phyloP scores from a whole-genome alignment of 2,113 vertebrate genomes.

The Promerops cafer region DNA sequence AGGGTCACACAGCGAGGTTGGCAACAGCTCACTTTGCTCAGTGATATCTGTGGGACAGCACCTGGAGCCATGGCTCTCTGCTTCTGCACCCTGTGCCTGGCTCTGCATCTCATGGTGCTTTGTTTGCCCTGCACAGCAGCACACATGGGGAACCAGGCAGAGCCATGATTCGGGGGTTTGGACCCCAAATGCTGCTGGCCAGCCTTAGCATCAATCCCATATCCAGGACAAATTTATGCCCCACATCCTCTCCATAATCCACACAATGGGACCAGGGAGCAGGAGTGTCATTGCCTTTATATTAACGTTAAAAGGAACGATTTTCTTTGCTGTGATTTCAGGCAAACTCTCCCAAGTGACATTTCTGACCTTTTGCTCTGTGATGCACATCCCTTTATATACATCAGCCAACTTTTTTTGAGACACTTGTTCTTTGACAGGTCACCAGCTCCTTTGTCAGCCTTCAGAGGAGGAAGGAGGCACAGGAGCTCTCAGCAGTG shows the following conservation, averaged over 20 bases:
- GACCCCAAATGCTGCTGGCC: background rate
- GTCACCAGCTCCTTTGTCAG: background rate
- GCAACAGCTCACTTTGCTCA: background rate
- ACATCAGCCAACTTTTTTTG: background rate
- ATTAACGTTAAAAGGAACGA: background rate
- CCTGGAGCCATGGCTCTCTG: rapidly evolving
- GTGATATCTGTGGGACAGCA: rapidly evolving
- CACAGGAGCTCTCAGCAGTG: rapidly evolving
- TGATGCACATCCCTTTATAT: background rate
- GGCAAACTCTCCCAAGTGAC: background rate
- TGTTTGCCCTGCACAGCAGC: background rate
- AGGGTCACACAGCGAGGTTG: too few relatives aligned
- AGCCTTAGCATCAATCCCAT: background rate
- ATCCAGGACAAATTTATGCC: background rate
- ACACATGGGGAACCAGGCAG: rapidly evolving
- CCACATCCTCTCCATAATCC: background rate
- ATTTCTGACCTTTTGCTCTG: background rate
- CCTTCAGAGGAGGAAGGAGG: background rate
- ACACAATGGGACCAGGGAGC: background rate
- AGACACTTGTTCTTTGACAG: background rate
- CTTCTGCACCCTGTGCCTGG: background rate
- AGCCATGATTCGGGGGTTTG: background rate
- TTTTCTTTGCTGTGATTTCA: background rate
- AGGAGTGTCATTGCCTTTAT: background rate
- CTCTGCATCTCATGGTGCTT: background rate